Base-by-base conservation (phyloP, 2,888 invertebrate genomes). In the Mythimna impura region DNA sequence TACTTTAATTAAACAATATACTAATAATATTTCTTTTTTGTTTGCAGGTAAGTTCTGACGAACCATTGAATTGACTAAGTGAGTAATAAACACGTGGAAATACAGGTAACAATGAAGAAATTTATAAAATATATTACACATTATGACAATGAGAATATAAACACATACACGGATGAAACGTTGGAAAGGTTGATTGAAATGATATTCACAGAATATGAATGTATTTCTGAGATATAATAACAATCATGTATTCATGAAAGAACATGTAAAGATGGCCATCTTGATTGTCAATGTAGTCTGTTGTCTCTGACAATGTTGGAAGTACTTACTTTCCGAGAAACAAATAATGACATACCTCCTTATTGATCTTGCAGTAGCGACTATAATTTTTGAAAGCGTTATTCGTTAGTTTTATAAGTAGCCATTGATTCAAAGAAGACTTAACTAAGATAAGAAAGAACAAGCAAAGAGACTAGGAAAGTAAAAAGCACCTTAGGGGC, bases 31-130 rank as follows among this genome's bases (percentile, higher is more conserved):
- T n/a, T 67, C 2, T 73, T 71, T 66, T 78, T 73, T 76, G 22
- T 12, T 84, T 75, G 1, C 86, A 84, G 84, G 84, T 84, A 84
- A 73, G 77, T 57, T 63, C 57, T 52, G 40, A 54, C 47, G n/a
- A 25, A 14, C 25, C 12, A 57, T 68, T 62, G 71, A 54, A 54
- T 17, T 34, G 17, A 54, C 8, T 22, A 62, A 72, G 78, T 77
- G 57, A 69, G 69, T 66, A 61, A 47, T 68, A 7, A 50, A 67
- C 12, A n/a, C 54, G 40, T 43, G 57, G 34, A 52, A n/a, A n/a
- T 2, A 10, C 20, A 40, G 43, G 43, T 67, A 69, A 78, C 30
- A 78, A 58, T 78, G 17, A 73, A 54, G 25, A 52, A 30, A 63
- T 60, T 58, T n/a, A 54, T 58, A 25, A 55, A 43, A 66, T 63